Percentiles rank a stretch among this genome's conserved stretches.
Conservation (phyloP, 2,113 vertebrate species). For the Dicaeum eximium region DNA sequence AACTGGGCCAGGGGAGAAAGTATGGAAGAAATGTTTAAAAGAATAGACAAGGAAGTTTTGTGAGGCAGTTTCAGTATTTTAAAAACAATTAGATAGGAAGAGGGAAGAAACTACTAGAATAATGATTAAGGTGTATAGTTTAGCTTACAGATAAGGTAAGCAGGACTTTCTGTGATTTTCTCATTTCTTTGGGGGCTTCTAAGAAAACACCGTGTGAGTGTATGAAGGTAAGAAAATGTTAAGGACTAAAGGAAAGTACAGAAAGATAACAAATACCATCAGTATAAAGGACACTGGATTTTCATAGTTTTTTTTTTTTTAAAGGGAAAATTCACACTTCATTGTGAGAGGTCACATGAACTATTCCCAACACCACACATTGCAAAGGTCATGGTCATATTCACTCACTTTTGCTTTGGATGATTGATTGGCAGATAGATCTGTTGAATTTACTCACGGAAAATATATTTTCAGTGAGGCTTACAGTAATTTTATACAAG, state of each 20-base stretch:
- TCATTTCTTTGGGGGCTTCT: not conserved
- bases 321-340: not conserved
- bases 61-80: not conserved
- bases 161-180: not conserved
- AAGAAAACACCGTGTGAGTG: not conserved
- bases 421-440: not conserved
- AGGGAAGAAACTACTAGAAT: not conserved
- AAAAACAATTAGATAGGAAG: not conserved
- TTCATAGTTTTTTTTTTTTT: not conserved
- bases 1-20: not conserved
- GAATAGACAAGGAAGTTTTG: not conserved
- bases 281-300: not conserved
- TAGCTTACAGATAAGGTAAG: not conserved
- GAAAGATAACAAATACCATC: not conserved
- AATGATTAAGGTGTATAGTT: not conserved
- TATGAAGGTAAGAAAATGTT: not conserved
- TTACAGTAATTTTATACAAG: not conserved
- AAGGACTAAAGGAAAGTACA: not conserved
- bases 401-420: not conserved
- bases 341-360: not conserved
- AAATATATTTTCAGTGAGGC: not conserved
- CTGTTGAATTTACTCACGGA: not conserved
- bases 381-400: not conserved
- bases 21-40: not conserved
- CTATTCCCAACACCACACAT: rapidly evolving